Base-by-base conservation (phyloP, 2,113 vertebrate species). In the Cynoglossus semilaevis region DNA sequence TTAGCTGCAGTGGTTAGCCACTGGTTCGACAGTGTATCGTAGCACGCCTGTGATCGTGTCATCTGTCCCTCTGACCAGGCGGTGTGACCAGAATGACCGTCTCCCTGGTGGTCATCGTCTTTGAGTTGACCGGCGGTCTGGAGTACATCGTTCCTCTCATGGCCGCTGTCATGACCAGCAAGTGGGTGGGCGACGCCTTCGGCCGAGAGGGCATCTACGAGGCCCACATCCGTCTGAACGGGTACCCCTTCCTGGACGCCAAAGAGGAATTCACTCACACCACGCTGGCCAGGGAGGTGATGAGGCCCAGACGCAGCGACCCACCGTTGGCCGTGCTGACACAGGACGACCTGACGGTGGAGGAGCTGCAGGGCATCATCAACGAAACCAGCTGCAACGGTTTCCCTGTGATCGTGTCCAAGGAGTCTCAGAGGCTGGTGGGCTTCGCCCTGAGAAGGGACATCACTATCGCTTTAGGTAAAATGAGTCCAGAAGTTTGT, bases 141-240 rank as follows among this genome's bases (percentile, higher is more conserved):
- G 96, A 99, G 81, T 99, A 99, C 84, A 99, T 99, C 63, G 97
- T 99, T 46, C 97, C 97, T 8, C 92, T 99, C 36, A 99, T 99
- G 97, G 97, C 96, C 3, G 97, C 97, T 6, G 95, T 99, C 66
- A 99, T 99, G 97, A 98, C 97, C 88, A 99, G 96, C 90, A 99
- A 99, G 81, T 99, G 97, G 97, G 97, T 99, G 79, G 97, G 97
- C 18, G 97, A 99, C 51, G 97, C 97, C 12, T 99, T 99, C 45
- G 97, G 97, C 13, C 92, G 97, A 12, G 95, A 97, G 91, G 97
- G 97, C 41, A 99, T 99, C 87, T 99, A 99, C 37, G 97, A 99
- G 85, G 91, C 97, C 0, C 97, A 99, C 87, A 99, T 99, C 81
- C 94, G 96, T 10, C 90, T 99, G 80, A 99, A 99, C 14, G 97